Conservation (phyloP, 1,140 invertebrate species). For the Dermatophagoides farinae region DNA sequence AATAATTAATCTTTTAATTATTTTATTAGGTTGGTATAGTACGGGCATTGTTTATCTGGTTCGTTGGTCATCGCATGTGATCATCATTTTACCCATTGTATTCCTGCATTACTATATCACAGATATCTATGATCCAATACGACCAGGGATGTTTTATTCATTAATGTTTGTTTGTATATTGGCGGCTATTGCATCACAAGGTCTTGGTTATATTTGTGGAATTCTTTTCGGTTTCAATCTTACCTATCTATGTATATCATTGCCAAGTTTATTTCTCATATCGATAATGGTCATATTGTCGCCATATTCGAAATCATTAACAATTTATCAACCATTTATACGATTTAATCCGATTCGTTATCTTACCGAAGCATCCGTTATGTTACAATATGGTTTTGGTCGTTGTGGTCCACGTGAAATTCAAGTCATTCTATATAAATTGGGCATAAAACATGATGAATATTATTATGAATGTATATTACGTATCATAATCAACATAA, state of each 20-base stretch:
- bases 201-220: not conserved
- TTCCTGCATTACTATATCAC: not conserved
- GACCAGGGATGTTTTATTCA: not conserved
- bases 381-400: conserved; percentile 7
- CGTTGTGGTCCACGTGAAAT: conserved; percentile 3
- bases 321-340: not conserved
- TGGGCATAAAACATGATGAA: not conserved
- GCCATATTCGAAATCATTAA: not conserved
- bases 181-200: not conserved
- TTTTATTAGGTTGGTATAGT: not conserved
- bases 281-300: not conserved
- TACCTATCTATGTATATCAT: not conserved
- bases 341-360: not conserved
- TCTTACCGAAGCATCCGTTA: not conserved
- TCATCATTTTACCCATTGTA: not conserved
- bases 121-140: not conserved
- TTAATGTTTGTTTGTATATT: not conserved
- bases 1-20: too few species aligned
- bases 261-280: not conserved
- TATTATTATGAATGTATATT: not conserved
- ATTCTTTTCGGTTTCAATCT: not conserved
- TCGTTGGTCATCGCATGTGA: not conserved
- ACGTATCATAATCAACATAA: not conserved
- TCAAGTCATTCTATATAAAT: not conserved
- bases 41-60: not conserved